Evolutionary conservation across 2,797 vertebrate genomes (phyloP), one percentile per base, ranked within the genome.

Genomic region (Gouania willdenowi): DNA sequence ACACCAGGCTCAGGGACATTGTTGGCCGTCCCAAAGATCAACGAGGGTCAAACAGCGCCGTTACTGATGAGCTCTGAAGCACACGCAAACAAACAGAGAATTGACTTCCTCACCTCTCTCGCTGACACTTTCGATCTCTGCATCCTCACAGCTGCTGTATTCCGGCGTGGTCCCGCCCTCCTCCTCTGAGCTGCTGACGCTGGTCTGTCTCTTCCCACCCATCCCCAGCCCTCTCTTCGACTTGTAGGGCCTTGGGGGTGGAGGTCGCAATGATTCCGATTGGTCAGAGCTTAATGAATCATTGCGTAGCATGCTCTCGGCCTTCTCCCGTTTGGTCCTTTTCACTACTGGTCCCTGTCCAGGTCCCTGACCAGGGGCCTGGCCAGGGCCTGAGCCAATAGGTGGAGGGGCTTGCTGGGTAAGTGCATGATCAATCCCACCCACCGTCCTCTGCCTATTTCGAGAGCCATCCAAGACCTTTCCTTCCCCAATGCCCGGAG

Each of bases 71-170:
- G 20, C 19, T 20, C 19, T 20, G 19, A 20, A 19, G 18, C 17
- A 18, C 17, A 18, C 17, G 18, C 17, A 18, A 17, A 18, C 17
- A 18, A 13, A 14, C 13, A 14, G 3, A 30, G 36, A 29, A 57
- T 17, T 16, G 50, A 31, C 30, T 6, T 7, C 55, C 88, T 90
- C 77, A 97, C 95, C 96, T 92, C 95, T 92, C 80, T 98, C 96
- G 62, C 94, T 96, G 80, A 97, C 86, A 54, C 94, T 98, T 85
- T 98, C 94, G 37, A 97, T 95, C 87, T 98, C 95, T 27, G 92
- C 94, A 57, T 98, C 96, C 72, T 99, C 96, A 69, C 94, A 96
- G 88, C 94, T 99, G 75, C 93, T 96, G 87, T 96, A 98, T 87
- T 98, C 96, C 0, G 96, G 95, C 29, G 95, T 97, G 31, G 94